These are phyloP conservation scores for Lamellibrachia satsuma DNA, from an alignment of 2,888 invertebrate species.

Conservation along the genomic window DNA sequence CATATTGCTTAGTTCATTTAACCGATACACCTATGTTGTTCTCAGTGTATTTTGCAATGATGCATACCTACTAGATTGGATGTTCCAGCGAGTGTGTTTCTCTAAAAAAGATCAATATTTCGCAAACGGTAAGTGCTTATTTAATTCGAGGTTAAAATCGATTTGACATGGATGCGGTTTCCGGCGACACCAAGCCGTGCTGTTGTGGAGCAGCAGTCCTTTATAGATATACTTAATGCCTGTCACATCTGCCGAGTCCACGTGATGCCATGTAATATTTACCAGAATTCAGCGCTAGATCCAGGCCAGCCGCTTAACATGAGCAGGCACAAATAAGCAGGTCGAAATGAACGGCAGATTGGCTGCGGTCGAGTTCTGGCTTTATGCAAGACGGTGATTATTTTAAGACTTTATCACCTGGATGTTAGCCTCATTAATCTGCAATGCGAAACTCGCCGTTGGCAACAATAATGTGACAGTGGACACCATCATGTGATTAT, in stretches of 20 bases:
- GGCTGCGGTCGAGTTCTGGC: not conserved
- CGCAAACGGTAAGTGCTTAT: not conserved
- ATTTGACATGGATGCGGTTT: not conserved
- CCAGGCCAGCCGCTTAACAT: not conserved
- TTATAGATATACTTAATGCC: not conserved
- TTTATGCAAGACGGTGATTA: not conserved
- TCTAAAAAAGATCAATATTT: not conserved
- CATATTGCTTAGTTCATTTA: too few species aligned
- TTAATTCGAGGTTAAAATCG: not conserved
- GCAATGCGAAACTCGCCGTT: not conserved
- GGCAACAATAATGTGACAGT: not conserved
- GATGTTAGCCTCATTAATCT: not conserved
- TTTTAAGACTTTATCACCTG: not conserved
- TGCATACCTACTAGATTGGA: too few species aligned
- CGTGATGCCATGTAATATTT: conserved; percentile 8
- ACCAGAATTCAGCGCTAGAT: conserved; percentile 6
- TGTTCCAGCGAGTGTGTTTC: not conserved
- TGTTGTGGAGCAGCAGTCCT: not conserved
- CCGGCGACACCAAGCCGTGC: not conserved
- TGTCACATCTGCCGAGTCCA: not conserved
- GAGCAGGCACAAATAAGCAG: not conserved
- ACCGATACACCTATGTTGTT: too few species aligned
- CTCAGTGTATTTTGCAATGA: too few species aligned
- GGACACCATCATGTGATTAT: not conserved
- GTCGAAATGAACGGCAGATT: not conserved